Conservation (phyloP, 2,888 invertebrate species). For the Stegana nigrithorax region DNA sequence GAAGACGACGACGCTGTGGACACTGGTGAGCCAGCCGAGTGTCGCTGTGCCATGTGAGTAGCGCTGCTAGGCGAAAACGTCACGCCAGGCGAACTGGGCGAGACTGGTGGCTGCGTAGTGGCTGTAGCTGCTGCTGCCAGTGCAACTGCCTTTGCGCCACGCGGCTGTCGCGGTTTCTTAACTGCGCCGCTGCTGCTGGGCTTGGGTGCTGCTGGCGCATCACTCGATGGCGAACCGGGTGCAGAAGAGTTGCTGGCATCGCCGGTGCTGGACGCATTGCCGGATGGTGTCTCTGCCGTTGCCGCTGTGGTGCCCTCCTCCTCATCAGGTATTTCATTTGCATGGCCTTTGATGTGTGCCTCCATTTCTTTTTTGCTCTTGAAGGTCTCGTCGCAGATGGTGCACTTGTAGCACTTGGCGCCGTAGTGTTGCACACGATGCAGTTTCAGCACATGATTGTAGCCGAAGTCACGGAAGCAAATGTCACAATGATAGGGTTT, state of each 20-base stretch:
- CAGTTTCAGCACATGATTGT: constrained; percentile 89
- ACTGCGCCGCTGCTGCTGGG: neutral
- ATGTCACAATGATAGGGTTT: constrained; percentile 93
- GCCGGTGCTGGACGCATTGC: constrained; percentile 41
- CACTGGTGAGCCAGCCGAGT: constrained; percentile 36
- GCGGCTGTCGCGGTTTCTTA: constrained; percentile 47
- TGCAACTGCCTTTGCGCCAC: constrained; percentile 28
- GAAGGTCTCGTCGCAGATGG: constrained; percentile 90
- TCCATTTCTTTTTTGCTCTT: constrained; percentile 93
- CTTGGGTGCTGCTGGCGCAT: constrained; percentile 19
- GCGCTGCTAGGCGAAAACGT: constrained; percentile 47
- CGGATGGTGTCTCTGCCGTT: too few relatives aligned
- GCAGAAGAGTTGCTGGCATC: constrained; percentile 53
- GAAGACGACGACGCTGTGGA: too few relatives aligned
- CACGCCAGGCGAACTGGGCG: constrained; percentile 55
- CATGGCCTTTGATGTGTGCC: constrained; percentile 84
- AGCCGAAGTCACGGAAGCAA: constrained; percentile 90
- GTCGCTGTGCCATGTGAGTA: constrained; percentile 36
- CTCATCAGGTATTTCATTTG: constrained; percentile 73
- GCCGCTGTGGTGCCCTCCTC: constrained; percentile 53
- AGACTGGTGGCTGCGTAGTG: constrained; percentile 21
- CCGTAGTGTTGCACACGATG: constrained; percentile 92
- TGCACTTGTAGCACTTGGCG: constrained; percentile 92
- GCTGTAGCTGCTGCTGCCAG: constrained; percentile 23
- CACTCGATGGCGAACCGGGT: constrained; percentile 47